Evolutionary conservation across 2,797 vertebrate genomes (phyloP).

Genomic region (Lophius americanus): DNA sequence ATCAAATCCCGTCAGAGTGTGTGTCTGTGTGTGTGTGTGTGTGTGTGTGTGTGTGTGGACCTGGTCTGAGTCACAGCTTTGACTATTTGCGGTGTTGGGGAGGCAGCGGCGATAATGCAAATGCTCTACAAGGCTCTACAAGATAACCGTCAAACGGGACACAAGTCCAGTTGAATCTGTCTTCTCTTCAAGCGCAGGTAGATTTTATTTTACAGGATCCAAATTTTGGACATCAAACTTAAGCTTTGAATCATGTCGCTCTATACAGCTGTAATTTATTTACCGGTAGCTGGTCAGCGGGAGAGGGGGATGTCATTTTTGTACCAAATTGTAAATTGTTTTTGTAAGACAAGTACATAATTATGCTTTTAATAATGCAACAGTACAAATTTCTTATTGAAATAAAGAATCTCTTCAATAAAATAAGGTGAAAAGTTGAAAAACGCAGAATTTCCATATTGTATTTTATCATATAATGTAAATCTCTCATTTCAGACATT

Average conservation of each 20-base stretch:
- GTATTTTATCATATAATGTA: too few relatives aligned
- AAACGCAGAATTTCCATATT: too few relatives aligned
- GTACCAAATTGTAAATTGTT: too few relatives aligned
- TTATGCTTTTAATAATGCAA: too few relatives aligned
- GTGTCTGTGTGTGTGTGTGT: constrained; percentile 17
- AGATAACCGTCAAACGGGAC: constrained; percentile 34
- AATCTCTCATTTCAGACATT: too few relatives aligned
- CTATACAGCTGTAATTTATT: constrained; percentile 63
- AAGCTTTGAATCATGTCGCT: constrained; percentile 67
- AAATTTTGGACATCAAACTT: constrained; percentile 51
- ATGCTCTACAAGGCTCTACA: constrained; percentile 8
- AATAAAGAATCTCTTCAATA: too few relatives aligned
- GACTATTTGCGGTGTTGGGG: constrained; percentile 22
- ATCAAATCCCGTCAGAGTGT: constrained; percentile 21
- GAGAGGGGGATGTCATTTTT: too few relatives aligned
- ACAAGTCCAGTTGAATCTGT: constrained; percentile 15
- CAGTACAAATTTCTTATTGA: too few relatives aligned
- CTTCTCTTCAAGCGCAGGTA: constrained; percentile 22
- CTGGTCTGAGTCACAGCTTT: constrained; percentile 25
- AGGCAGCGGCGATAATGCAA: constrained; percentile 27
- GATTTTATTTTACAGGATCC: constrained; percentile 34
- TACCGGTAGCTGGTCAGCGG: constrained; percentile 3
- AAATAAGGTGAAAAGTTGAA: too few relatives aligned
- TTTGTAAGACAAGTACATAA: too few relatives aligned
- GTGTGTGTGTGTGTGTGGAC: constrained; percentile 18